These are phyloP conservation scores for Psittacus erithacus DNA, from an alignment of 2,113 vertebrate genomes.

Conservation along the genomic window DNA sequence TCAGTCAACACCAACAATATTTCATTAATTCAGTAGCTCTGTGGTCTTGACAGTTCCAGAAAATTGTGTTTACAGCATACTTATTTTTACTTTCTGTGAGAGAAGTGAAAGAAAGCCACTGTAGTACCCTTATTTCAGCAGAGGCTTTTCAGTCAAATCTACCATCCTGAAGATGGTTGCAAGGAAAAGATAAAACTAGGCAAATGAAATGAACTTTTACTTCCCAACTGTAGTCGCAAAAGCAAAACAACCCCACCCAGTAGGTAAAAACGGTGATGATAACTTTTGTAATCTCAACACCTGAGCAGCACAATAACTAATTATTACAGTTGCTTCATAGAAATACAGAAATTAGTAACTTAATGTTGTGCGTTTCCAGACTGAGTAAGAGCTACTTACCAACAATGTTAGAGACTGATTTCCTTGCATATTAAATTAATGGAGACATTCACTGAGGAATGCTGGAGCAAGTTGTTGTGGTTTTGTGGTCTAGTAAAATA, in stretches of 20 bases:
- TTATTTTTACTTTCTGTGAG: neutral
- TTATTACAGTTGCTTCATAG: neutral
- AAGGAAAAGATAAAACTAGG: neutral
- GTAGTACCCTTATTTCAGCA: neutral
- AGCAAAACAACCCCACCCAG: neutral
- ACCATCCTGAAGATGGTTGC: neutral
- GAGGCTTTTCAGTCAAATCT: neutral
- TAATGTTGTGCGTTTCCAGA: neutral
- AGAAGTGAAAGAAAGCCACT: neutral
- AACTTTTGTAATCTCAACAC: neutral
- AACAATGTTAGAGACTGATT: neutral
- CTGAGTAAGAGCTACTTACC: neutral
- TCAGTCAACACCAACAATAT: neutral
- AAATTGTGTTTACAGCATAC: neutral
- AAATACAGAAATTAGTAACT: neutral
- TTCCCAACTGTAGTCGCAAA: neutral
- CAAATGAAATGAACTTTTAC: neutral
- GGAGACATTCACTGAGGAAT: neutral
- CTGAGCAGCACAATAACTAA: neutral
- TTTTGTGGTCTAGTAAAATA: neutral
- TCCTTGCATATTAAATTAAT: neutral
- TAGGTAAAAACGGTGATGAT: neutral
- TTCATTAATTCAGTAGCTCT: conserved; percentile 1
- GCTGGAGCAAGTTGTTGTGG: neutral
- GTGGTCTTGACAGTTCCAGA: neutral